Evolutionary conservation across 2,888 invertebrate species (phyloP), one percentile per base, ranked within the genome.

Genomic region (Danaus chrysippus): DNA sequence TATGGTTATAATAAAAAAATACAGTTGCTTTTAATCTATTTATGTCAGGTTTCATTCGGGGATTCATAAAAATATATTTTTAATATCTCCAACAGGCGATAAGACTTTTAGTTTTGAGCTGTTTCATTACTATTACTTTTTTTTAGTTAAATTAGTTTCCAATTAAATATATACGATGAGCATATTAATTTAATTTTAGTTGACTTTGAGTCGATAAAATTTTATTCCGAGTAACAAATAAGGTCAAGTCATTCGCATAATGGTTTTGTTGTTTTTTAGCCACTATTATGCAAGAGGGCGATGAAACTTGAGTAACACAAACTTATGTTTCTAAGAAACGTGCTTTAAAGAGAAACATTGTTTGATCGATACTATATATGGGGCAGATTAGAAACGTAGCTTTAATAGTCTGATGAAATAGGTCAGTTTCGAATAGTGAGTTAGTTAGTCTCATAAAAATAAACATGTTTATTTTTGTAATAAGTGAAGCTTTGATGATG

Each of bases 311-410:
- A 86, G 81, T 75, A 77, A 77, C 70, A 69, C 65, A 70, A 70
- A 70, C 70, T 68, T 76, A 73, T 76, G 71, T 78, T 89, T 90
- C 90, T 74, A 49, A 86, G 89, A 90, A 90, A 87, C 89, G 90
- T 90, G 90, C 87, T 80, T 79, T 72, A 74, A 78, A 84, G 82
- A 87, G 86, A 87, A 90, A 90, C 88, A 89, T 72, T 73, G 78
- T 79, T 86, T 85, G 83, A 86, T 86, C 83, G 86, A 84, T 84
- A 84, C 77, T 77, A 84, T 84, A 87, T 87, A 87, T 78, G 81
- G 78, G 80, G 83, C 73, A 78, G 76, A 87, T 86, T 83, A 79
- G 76, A 75, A 76, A 76, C 82, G 83, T 84, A 78, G 76, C 77
- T 79, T 71, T 75, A 70, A 75, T 66, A 63, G 64, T 66, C 68